These are phyloP conservation scores for Aptenodytes patagonicus DNA, from an alignment of 2,113 vertebrate genomes.

Conservation along the genomic window DNA sequence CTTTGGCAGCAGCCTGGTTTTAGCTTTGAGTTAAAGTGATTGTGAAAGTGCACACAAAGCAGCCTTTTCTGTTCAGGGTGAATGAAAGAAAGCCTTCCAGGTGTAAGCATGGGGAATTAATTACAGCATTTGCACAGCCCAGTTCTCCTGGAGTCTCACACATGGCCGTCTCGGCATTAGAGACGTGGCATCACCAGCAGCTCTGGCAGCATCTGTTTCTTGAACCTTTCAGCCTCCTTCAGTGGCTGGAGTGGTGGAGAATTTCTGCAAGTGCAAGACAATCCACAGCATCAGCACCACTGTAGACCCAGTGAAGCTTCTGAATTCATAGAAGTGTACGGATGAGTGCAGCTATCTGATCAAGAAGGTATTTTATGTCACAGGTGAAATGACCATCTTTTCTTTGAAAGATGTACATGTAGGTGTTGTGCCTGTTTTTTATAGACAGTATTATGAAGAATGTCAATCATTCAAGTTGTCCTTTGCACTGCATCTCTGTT, in stretches of 20 bases:
- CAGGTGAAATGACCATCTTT: neutral
- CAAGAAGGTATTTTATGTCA: neutral
- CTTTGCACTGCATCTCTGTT: neutral
- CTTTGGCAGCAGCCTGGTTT: neutral
- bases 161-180: neutral
- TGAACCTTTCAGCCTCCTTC: neutral
- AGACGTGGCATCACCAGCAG: neutral
- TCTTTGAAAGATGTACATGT: neutral
- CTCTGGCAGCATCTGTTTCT: neutral
- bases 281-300: neutral
- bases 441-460: neutral
- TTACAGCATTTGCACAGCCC: neutral
- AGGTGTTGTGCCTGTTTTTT: neutral
- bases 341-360: neutral
- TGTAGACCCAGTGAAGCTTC: neutral
- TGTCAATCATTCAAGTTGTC: neutral
- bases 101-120: neutral
- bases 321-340: neutral
- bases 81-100: constrained; percentile 4
- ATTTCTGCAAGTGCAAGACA: neutral
- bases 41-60: neutral
- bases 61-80: neutral
- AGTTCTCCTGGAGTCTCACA: neutral
- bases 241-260: neutral
- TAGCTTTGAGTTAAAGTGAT: neutral